Conservation (phyloP, 2,888 invertebrate genomes). For the Eupithecia centaureata region DNA sequence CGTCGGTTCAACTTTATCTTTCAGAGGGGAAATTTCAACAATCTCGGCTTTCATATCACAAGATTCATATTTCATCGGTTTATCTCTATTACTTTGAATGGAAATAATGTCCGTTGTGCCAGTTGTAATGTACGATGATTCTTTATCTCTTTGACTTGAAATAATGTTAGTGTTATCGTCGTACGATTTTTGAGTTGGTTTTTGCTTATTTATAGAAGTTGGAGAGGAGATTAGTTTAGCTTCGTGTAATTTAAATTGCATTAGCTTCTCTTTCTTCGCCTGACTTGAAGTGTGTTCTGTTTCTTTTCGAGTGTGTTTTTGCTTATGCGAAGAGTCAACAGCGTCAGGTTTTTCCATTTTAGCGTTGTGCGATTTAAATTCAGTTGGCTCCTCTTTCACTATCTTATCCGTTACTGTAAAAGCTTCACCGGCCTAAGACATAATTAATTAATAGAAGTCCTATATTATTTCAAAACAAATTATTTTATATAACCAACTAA, state of each 20-base stretch:
- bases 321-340: neutral
- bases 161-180: neutral
- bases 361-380: constrained; percentile 12
- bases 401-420: neutral
- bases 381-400: constrained; percentile 6
- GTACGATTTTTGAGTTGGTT: neutral
- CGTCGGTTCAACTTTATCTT: neutral
- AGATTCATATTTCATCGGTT: constrained; percentile 17
- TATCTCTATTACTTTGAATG: neutral
- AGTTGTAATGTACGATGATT: neutral
- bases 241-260: neutral
- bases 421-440: constrained; percentile 22
- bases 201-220: neutral
- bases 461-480: neutral
- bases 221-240: too few species aligned
- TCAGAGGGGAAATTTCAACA: neutral
- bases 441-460: constrained; percentile 2
- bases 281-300: neutral
- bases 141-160: neutral
- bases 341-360: constrained; percentile 11
- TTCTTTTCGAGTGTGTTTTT: neutral
- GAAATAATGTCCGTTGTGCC: neutral
- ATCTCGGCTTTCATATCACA: constrained; percentile 10
- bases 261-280: neutral
- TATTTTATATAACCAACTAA: neutral